Evolutionary conservation across 2,113 vertebrate genomes (phyloP).

Genomic region (Oreochromis niloticus): DNA sequence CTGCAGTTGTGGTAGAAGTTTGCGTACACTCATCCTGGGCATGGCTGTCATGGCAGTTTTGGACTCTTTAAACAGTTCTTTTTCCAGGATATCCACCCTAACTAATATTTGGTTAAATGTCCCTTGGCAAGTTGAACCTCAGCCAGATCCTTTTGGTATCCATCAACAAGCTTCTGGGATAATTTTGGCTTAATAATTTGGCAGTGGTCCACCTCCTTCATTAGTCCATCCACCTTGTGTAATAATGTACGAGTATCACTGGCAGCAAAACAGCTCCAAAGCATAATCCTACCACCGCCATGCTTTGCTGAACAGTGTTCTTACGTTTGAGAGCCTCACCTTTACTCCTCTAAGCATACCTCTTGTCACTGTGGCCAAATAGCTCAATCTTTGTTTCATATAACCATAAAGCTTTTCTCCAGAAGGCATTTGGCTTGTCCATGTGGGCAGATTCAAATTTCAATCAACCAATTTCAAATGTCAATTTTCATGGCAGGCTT

Average conservation of each 20-base stretch:
- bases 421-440: neutral
- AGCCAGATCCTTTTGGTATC: neutral
- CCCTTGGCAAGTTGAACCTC: neutral
- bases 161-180: neutral
- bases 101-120: neutral
- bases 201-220: neutral
- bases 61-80: neutral
- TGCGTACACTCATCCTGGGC: neutral
- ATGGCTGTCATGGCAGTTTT: neutral
- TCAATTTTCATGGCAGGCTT: neutral
- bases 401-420: neutral
- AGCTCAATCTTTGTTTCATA: neutral
- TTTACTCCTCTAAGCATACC: neutral
- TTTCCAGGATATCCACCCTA: neutral
- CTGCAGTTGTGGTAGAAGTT: neutral
- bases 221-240: neutral
- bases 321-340: neutral
- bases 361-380: neutral
- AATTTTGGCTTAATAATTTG: neutral
- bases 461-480: neutral
- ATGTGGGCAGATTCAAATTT: neutral
- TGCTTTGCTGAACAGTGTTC: neutral
- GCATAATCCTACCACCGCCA: neutral
- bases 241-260: neutral
- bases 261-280: neutral